Conservation (phyloP, 1,140 invertebrate genomes). For the Odontomachus brunneus region DNA sequence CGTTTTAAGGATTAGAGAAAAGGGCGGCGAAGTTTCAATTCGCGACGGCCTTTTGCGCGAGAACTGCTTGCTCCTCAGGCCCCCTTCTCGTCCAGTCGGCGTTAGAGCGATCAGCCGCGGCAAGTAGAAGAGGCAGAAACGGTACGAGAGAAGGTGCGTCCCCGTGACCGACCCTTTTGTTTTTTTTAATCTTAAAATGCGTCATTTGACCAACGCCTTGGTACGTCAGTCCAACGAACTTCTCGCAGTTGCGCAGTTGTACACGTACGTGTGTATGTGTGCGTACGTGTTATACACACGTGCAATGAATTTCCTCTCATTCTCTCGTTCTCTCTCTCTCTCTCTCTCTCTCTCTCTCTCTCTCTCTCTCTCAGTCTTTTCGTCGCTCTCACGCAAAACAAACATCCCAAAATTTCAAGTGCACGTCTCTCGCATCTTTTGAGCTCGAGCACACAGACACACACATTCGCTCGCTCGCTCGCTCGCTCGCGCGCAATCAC, state of each 20-base stretch:
- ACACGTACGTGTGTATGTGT: neutral
- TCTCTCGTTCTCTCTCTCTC: constrained; percentile 55
- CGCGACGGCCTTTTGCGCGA: constrained; percentile 35
- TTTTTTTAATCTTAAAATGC: constrained; percentile 75
- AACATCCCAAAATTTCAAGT: constrained; percentile 20
- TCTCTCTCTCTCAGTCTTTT: constrained; percentile 19
- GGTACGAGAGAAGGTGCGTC: constrained; percentile 71
- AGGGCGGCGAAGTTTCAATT: constrained; percentile 49
- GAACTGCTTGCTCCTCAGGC: constrained; percentile 41
- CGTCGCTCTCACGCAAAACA: constrained; percentile 32
- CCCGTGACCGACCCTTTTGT: constrained; percentile 79
- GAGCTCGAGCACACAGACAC: constrained; percentile 30
- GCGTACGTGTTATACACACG: neutral
- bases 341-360: neutral
- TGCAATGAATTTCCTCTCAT: constrained; percentile 62
- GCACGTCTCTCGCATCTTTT: constrained; percentile 22
- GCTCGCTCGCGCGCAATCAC: constrained; percentile 46
- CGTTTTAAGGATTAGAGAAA: neutral
- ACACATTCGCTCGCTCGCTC: neutral
- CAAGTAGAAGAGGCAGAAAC: constrained; percentile 71
- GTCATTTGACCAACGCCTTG: constrained; percentile 83
- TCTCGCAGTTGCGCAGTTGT: constrained; percentile 50
- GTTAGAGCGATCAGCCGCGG: constrained; percentile 64
- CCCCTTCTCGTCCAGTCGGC: constrained; percentile 36
- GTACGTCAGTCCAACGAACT: constrained; percentile 83